phyloP scores from a whole-genome alignment of 2,888 invertebrate species.

The Camponotus fellah region DNA sequence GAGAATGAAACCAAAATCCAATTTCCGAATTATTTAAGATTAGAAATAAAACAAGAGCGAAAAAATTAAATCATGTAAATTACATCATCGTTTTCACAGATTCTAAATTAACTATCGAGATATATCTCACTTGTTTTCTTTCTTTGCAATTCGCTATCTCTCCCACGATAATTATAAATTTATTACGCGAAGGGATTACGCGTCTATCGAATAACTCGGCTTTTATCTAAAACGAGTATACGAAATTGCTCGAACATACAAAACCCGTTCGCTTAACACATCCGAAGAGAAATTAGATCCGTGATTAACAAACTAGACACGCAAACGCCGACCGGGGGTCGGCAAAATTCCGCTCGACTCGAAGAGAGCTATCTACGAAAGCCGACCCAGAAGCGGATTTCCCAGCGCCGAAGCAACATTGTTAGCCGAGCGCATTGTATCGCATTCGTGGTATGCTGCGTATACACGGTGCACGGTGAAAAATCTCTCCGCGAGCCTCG shows the following conservation, averaged over 20 bases:
- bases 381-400: conserved; percentile 67
- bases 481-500: conserved; percentile 64
- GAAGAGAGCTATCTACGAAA: conserved; percentile 50
- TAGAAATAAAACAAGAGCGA: not conserved
- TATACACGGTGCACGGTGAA: conserved; percentile 57
- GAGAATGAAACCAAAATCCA: not conserved
- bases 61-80: not conserved
- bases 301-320: conserved; percentile 57
- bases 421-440: conserved; percentile 72
- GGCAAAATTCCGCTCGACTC: conserved; percentile 69
- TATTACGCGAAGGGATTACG: not conserved
- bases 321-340: conserved; percentile 27
- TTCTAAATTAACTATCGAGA: not conserved
- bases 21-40: not conserved
- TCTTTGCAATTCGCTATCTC: not conserved
- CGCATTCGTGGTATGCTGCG: conserved; percentile 66
- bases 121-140: not conserved
- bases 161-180: not conserved
- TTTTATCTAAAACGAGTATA: conserved; percentile 2
- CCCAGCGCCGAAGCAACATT: conserved; percentile 69
- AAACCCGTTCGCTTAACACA: conserved; percentile 46
- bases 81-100: not conserved
- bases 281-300: conserved; percentile 52
- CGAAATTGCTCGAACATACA: conserved; percentile 41
- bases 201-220: conserved; percentile 12